A percentile compares a stretch with the other conserved stretches of the same genome.
phyloP scores from a whole-genome alignment of 2,797 vertebrate species.

The Sciurus carolinensis region DNA sequence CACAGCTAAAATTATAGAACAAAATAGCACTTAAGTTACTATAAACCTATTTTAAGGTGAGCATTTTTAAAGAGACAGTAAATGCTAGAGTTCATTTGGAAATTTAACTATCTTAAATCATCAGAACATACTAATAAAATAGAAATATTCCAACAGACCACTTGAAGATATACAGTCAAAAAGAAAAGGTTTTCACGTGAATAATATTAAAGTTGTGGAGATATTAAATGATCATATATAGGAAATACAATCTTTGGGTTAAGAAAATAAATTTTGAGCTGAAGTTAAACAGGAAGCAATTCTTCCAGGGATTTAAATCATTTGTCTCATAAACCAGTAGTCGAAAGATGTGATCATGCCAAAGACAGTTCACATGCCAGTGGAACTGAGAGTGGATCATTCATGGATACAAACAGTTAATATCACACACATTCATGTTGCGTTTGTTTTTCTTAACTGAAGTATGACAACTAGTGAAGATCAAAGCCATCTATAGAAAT shows the following conservation, averaged over 20 bases:
- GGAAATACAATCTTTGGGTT: not conserved
- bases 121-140: not conserved
- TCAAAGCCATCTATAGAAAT: not conserved
- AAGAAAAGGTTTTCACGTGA: not conserved
- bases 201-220: not conserved
- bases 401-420: not conserved
- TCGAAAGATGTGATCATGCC: not conserved
- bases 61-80: not conserved
- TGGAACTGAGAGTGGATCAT: not conserved
- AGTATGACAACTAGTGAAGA: not conserved
- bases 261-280: not conserved
- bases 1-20: not conserved
- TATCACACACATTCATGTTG: not conserved
- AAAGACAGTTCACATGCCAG: not conserved
- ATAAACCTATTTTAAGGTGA: not conserved
- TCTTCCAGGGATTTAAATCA: not conserved
- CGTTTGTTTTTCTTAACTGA: not conserved
- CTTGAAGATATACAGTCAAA: conserved; percentile 3
- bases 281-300: not conserved
- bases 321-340: not conserved
- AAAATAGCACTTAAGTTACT: not conserved
- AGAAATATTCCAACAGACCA: not conserved
- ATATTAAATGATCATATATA: not conserved
- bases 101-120: not conserved
- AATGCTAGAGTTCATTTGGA: not conserved